phyloP scores from a whole-genome alignment of 2,113 vertebrate species.

The Romanogobio albipinnatus region DNA sequence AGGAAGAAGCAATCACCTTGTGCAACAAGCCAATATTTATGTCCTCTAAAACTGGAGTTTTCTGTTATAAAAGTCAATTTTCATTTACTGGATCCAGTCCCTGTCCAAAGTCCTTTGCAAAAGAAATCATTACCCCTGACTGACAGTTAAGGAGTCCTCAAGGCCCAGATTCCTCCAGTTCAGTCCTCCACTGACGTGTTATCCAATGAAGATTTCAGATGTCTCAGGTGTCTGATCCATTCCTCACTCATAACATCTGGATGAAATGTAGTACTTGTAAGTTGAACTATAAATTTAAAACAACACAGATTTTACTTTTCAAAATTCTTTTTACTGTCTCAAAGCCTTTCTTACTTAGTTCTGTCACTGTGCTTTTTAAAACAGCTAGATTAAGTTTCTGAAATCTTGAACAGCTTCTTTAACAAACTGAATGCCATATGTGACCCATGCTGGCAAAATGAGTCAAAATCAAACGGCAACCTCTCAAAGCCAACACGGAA shows the following conservation, averaged over 20 bases:
- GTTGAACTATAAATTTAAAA: slow-evolving; percentile 59
- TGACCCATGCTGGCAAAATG: background rate
- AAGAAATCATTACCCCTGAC: background rate
- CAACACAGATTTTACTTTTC: background rate
- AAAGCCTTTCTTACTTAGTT: background rate
- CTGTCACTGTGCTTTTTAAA: background rate
- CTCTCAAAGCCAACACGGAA: too few species aligned
- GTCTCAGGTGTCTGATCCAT: slow-evolving; percentile 69
- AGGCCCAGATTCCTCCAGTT: slow-evolving; percentile 35
- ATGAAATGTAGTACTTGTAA: slow-evolving; percentile 73
- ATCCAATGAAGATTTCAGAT: slow-evolving; percentile 75
- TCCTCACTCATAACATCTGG: slow-evolving; percentile 60
- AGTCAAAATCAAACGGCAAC: too few species aligned
- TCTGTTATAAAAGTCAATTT: slow-evolving; percentile 1
- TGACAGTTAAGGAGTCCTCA: slow-evolving; percentile 13
- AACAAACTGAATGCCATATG: background rate
- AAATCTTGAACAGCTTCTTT: background rate
- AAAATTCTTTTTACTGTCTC: background rate
- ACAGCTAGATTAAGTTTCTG: background rate
- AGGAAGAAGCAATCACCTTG: slow-evolving; percentile 58
- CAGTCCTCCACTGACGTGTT: slow-evolving; percentile 68
- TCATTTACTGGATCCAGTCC: slow-evolving; percentile 56
- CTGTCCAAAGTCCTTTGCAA: slow-evolving; percentile 38
- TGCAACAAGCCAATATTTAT: slow-evolving; percentile 38
- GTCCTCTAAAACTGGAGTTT: background rate